Evolutionary conservation across 2,888 invertebrate genomes (phyloP).

Genomic region (Limnephilus marmoratus): DNA sequence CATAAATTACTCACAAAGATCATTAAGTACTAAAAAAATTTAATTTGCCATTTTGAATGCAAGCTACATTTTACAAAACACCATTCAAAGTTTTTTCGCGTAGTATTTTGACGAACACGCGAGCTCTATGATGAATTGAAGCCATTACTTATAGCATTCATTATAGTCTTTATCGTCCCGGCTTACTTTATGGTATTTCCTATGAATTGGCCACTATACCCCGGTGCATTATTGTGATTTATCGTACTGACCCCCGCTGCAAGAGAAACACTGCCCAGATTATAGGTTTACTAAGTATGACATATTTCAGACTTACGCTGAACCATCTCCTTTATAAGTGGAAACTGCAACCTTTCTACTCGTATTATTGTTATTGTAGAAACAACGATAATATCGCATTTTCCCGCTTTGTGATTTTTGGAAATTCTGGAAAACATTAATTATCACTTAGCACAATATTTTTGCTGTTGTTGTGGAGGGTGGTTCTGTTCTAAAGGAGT

Average conservation of each 20-base stretch:
- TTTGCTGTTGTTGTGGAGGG: neutral
- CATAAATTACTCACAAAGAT: no score
- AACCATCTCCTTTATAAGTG: slow-evolving; percentile 29
- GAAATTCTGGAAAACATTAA: neutral
- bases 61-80: neutral
- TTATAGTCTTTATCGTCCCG: neutral
- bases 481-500: neutral
- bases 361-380: neutral
- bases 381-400: neutral
- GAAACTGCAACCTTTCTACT: neutral
- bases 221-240: slow-evolving; percentile 58
- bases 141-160: neutral
- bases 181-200: slow-evolving; percentile 11
- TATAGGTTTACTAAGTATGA: slow-evolving; percentile 52
- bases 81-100: neutral
- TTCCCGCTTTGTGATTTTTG: neutral
- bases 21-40: no score
- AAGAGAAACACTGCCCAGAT: slow-evolving; percentile 53
- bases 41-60: neutral
- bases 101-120: neutral
- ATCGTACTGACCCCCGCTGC: slow-evolving; percentile 55
- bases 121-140: neutral
- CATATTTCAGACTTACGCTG: slow-evolving; percentile 56
- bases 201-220: slow-evolving; percentile 39
- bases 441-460: neutral